A percentile compares a stretch with the other conserved stretches of the same genome.
These are phyloP conservation scores for Paraplagusia blochii DNA, from an alignment of 2,113 vertebrate species.

Conservation along the genomic window DNA sequence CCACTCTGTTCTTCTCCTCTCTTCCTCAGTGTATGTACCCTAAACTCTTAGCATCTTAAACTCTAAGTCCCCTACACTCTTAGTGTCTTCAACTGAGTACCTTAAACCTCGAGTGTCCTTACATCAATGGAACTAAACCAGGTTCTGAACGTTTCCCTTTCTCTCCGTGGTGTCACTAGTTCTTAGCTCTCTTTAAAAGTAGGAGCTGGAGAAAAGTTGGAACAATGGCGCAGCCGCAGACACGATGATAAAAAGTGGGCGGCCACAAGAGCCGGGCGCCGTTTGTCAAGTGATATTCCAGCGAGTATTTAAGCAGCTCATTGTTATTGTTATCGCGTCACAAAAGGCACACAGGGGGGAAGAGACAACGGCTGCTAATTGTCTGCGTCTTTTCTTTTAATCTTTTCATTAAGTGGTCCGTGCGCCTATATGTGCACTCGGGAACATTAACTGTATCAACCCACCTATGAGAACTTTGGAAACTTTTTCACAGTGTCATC, in stretches of 20 bases:
- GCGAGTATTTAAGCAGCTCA: conserved; percentile 29
- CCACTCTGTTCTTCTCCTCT: too few relatives aligned
- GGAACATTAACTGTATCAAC: not conserved
- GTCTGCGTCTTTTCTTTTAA: conserved; percentile 3
- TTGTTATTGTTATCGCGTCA: conserved; percentile 26
- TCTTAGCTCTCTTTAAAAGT: not conserved
- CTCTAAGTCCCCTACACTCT: too few relatives aligned
- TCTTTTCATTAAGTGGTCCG: conserved; percentile 20
- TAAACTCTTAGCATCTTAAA: too few relatives aligned
- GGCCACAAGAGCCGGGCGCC: conserved; percentile 14
- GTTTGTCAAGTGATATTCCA: conserved; percentile 25
- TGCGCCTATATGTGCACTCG: not conserved
- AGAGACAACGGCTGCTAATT: conserved; percentile 42
- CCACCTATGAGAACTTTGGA: conserved; percentile 17
- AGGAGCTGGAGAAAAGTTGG: not conserved
- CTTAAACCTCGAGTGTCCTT: too few relatives aligned
- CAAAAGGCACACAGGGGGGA: conserved; percentile 9
- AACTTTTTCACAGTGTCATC: conserved; percentile 37
- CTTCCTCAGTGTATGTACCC: too few relatives aligned
- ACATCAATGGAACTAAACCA: too few relatives aligned
- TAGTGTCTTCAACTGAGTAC: too few relatives aligned
- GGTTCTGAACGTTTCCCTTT: too few relatives aligned
- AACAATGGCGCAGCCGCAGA: not conserved
- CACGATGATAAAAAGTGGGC: not conserved
- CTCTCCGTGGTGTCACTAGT: too few relatives aligned